Base-by-base conservation (phyloP, 2,888 invertebrate species). In the Norana najaformis region DNA sequence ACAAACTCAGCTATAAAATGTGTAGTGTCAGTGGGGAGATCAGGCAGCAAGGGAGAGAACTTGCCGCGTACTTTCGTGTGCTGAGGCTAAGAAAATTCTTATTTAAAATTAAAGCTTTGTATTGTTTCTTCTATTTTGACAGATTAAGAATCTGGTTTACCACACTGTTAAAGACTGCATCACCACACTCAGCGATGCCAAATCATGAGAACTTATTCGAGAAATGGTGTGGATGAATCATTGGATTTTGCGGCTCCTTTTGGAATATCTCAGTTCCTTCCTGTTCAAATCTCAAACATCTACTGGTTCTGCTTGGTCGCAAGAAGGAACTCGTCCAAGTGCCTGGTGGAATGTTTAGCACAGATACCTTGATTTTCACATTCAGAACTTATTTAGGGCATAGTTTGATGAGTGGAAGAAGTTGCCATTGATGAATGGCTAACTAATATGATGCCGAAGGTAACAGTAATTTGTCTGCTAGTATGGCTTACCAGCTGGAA, bases 81-180 rank as follows among this genome's bases (percentile, higher is more conserved):
- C 69, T n/a, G 69, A n/a, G 69, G n/a, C 69, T 16, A n/a, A n/a
- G 69, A 69, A 69, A 8, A 0, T 37, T 85, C 20, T 14, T 85
- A 85, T 85, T 85, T 85, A 83, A 83, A 82, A 35, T 69, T 30
- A 69, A 69, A 69, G 11, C n/a, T 69, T 69, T n/a, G 8, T n/a
- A 8, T 69, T n/a, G 30, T 69, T 69, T 69, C n/a, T 69, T 69
- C 11, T n/a, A n/a, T n/a, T n/a, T 35, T 85, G 35, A 18, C 36
- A 85, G 85, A 85, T 85, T 85, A 85, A 85, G 85, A 85, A 85
- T 85, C 37, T 85, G 85, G 85, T 85, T 14, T 85, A 85, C 37
- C 85, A 85, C 85, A 85, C 85, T 35, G 37, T 85, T 20, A 85
- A 85, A 37, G 85, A 85, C 85, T 85, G 85, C 34, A 85, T 85